Percentiles rank a stretch among this genome's conserved stretches.
Evolutionary conservation across 1,140 invertebrate species (phyloP).

Genomic region (Eciton burchellii): DNA sequence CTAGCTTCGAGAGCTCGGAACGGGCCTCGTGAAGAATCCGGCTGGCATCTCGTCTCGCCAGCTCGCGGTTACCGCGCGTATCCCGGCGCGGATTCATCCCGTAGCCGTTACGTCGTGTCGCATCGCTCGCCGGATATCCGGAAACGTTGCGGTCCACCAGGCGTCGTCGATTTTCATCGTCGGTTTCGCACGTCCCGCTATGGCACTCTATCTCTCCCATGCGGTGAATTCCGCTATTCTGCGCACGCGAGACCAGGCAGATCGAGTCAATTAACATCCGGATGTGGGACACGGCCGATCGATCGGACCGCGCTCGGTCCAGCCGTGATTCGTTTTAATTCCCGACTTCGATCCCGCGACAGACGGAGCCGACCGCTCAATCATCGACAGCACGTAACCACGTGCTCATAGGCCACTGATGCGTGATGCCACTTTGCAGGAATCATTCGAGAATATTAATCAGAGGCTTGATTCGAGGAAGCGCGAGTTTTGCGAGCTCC

Average conservation of each 20-base stretch:
- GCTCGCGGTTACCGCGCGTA: slow-evolving; percentile 40
- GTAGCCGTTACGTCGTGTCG: slow-evolving; percentile 48
- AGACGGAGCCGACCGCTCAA: too few relatives aligned
- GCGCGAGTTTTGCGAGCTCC: too few relatives aligned
- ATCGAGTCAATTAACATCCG: slow-evolving; percentile 7
- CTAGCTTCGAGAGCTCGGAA: slow-evolving; percentile 6
- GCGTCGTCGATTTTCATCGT: background rate
- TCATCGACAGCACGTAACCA: too few relatives aligned
- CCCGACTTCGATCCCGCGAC: slow-evolving; percentile 9
- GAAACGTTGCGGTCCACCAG: slow-evolving; percentile 11
- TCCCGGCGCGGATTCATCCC: slow-evolving; percentile 35
- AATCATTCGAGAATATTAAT: too few relatives aligned
- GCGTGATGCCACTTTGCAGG: too few relatives aligned
- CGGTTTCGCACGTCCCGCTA: background rate
- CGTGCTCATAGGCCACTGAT: too few relatives aligned
- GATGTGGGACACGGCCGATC: background rate
- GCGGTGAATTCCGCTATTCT: slow-evolving; percentile 10
- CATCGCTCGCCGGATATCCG: slow-evolving; percentile 25
- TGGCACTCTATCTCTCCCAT: too few relatives aligned
- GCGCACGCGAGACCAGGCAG: background rate
- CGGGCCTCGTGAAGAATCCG: slow-evolving; percentile 53
- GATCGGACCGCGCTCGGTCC: slow-evolving; percentile 7
- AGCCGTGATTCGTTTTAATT: slow-evolving; percentile 25
- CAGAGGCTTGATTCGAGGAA: too few relatives aligned
- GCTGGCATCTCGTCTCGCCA: slow-evolving; percentile 13